phyloP scores from a whole-genome alignment of 2,113 vertebrate genomes.

The Alethe castanea region DNA sequence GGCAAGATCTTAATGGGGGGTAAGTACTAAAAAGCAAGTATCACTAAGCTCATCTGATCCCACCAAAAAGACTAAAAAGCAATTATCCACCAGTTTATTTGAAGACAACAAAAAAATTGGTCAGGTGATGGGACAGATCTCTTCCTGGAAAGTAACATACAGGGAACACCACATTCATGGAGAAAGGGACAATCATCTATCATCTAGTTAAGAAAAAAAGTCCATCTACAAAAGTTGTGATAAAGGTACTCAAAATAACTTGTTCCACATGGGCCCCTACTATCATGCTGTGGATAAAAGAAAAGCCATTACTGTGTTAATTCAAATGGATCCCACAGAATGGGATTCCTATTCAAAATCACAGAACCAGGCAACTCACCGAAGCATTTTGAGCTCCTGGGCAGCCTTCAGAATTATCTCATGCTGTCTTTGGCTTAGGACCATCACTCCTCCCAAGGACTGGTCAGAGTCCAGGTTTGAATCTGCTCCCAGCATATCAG shows the following conservation, averaged over 20 bases:
- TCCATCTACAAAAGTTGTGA: background rate
- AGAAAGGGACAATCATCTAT: background rate
- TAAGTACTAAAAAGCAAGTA: background rate
- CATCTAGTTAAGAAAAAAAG: background rate
- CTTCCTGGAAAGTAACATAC: background rate
- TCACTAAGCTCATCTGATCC: background rate
- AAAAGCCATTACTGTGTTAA: background rate
- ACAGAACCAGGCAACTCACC: constrained; percentile 77
- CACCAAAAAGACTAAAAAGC: background rate
- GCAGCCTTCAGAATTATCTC: constrained; percentile 99
- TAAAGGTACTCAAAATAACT: background rate
- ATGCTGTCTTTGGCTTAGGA: constrained; percentile 96
- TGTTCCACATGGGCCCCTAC: background rate
- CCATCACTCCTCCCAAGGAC: constrained; percentile 82
- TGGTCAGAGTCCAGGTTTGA: constrained; percentile 74
- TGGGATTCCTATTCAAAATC: background rate
- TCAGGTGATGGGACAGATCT: background rate
- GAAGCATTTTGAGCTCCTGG: constrained; percentile 96
- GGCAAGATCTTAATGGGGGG: background rate
- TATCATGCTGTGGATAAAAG: background rate
- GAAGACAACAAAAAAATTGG: background rate
- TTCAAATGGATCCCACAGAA: background rate
- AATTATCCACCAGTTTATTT: background rate
- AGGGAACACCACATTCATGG: background rate
- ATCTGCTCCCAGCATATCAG: constrained; percentile 75